A percentile compares a stretch with the other conserved stretches of the same genome.
Conservation (phyloP, 2,113 vertebrate genomes). For the Scomber japonicus region DNA sequence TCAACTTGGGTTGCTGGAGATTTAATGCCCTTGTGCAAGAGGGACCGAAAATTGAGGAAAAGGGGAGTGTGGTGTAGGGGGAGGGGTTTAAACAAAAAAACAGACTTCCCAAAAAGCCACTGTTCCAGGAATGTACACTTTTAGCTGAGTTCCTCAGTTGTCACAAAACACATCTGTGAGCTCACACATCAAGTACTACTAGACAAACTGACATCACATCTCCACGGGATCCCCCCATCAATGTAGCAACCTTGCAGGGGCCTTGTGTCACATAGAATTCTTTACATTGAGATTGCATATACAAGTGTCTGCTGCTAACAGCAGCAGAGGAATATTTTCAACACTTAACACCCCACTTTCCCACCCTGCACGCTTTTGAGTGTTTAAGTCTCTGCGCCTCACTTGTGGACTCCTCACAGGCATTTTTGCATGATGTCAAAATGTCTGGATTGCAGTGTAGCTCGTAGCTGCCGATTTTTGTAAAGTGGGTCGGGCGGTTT, state of each 20-base stretch:
- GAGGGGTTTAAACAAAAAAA: neutral
- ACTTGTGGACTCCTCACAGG: conserved; percentile 46
- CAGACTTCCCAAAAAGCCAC: conserved; percentile 42
- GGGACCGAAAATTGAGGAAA: conserved; percentile 1
- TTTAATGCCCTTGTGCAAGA: conserved; percentile 76
- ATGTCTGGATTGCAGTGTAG: conserved; percentile 72
- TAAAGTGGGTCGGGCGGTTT: conserved; percentile 68
- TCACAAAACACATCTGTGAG: conserved; percentile 72
- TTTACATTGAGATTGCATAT: conserved; percentile 84
- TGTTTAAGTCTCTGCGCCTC: conserved; percentile 56
- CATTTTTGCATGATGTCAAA: conserved; percentile 76
- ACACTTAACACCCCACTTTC: conserved; percentile 39
- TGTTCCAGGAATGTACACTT: conserved; percentile 35
- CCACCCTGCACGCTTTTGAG: neutral
- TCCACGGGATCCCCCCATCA: conserved; percentile 56
- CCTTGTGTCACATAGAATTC: conserved; percentile 66
- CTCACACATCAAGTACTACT: conserved; percentile 77
- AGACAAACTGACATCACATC: conserved; percentile 72
- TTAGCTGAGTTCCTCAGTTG: conserved; percentile 44
- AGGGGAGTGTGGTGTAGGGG: neutral
- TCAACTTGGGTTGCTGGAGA: conserved; percentile 24
- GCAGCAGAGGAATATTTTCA: conserved; percentile 58
- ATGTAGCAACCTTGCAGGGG: conserved; percentile 72
- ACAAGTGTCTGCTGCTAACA: conserved; percentile 69
- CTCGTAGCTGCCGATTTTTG: conserved; percentile 82